Conservation (phyloP, 2,113 vertebrate genomes). For the Bos indicus region DNA sequence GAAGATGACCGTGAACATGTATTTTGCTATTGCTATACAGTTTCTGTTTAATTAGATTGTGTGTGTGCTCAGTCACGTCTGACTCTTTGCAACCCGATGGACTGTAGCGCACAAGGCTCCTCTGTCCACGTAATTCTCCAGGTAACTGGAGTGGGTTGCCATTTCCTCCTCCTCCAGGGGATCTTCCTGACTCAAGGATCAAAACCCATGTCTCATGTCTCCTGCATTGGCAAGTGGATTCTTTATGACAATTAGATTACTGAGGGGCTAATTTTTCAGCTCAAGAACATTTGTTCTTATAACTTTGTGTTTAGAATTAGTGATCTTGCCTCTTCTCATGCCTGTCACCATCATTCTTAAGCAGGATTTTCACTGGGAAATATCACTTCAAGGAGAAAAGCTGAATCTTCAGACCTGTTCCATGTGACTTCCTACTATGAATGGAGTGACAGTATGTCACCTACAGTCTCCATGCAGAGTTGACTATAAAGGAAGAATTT, state of each 20-base stretch:
- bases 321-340: slow-evolving; percentile 18
- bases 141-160: background rate
- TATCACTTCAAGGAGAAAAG: slow-evolving; percentile 55
- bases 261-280: slow-evolving; percentile 40
- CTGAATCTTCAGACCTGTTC: slow-evolving; percentile 31
- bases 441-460: background rate
- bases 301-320: slow-evolving; percentile 54
- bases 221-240: background rate
- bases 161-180: background rate
- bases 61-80: background rate
- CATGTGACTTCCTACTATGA: background rate
- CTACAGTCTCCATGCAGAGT: background rate
- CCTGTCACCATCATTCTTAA: slow-evolving; percentile 17
- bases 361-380: slow-evolving; percentile 31
- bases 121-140: background rate
- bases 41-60: background rate
- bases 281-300: slow-evolving; percentile 58
- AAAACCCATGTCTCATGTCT: background rate
- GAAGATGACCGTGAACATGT: slow-evolving; percentile 62
- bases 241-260: slow-evolving; percentile 49
- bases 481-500: background rate
- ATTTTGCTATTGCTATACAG: slow-evolving; percentile 60
- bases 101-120: background rate
- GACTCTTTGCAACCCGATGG: background rate
- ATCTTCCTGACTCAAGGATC: background rate